A percentile compares a stretch with the other conserved stretches of the same genome.
These are phyloP conservation scores for Coptotermes formosanus DNA, from an alignment of 1,140 invertebrate genomes.

Conservation along the genomic window DNA sequence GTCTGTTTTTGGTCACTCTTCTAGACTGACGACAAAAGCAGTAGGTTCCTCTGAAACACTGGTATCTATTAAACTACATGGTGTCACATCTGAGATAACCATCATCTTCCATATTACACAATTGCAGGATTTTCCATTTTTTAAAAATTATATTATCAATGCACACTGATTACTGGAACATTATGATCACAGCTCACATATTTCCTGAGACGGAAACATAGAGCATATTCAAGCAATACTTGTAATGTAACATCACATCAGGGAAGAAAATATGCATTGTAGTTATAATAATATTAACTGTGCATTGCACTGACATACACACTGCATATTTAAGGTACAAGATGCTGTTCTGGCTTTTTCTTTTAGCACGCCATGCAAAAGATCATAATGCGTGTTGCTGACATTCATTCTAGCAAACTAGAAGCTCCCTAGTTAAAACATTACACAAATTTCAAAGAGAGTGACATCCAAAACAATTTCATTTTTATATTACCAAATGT, in stretches of 20 bases:
- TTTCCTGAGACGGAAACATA: neutral
- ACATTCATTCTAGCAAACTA: neutral
- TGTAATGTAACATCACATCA: neutral
- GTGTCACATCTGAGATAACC: too few species aligned
- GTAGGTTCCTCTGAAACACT: too few species aligned
- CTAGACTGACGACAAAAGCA: too few species aligned
- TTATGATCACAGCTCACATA: too few species aligned
- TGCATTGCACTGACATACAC: neutral
- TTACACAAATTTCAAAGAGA: neutral
- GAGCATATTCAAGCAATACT: neutral
- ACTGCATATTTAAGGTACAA: too few species aligned
- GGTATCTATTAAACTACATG: too few species aligned
- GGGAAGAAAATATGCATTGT: neutral
- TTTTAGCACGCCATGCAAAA: neutral
- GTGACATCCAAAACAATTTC: neutral
- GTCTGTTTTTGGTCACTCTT: too few species aligned
- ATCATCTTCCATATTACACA: too few species aligned
- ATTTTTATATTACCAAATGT: neutral
- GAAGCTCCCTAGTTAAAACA: neutral
- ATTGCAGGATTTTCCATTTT: too few species aligned
- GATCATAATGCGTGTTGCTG: too few species aligned
- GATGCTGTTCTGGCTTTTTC: neutral
- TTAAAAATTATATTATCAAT: too few species aligned
- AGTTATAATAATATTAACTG: neutral
- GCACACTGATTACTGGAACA: too few species aligned